Base-by-base conservation (phyloP, 1,140 invertebrate species). In the Drosophila chauvacae region DNA sequence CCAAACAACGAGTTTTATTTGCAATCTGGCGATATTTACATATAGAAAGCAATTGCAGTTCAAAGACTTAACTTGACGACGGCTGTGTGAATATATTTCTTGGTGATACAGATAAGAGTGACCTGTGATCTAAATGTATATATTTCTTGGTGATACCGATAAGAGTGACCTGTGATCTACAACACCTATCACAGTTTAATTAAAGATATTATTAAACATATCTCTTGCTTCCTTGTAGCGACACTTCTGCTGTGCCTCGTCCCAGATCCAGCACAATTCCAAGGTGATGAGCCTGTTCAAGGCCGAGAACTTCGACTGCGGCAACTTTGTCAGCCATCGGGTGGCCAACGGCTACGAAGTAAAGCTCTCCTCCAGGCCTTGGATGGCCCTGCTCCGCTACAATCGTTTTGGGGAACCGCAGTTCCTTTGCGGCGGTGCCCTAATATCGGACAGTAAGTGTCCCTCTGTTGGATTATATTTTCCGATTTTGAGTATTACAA, bases 341-440 rank as follows among this genome's bases (percentile, higher is more conserved):
- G 93, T 93, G 42, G 63, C 81, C 41, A 69, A 64, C 39, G 94
- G 94, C 6, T 83, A 93, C 51, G 78, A 81, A 58, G 91, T 94
- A 1, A 90, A 92, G 35, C 53, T 94, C 7, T 92, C 91, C 30
- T 93, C 94, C 53, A 93, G 93, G 58, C 94, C 94, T 11, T 94
- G 94, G 94, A 94, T 94, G 93, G 93, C 92, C 4, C 65, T 94
- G 37, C 61, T 94, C 1, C 91, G 93, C 55, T 94, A 94, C 50
- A 60, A 72, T 6, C 77, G 63, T 16, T 51, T 75, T 10, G 63
- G 60, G 0, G 65, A 79, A 14, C 44, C 77, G 13, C 59, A 69
- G 7, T 93, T 84, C 23, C 77, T 81, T 3, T 93, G 92, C 66
- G 93, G 93, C 42, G 94, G 94, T 2, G 92, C 93, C 9, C 58